Percentiles rank a stretch among this genome's conserved stretches.
These are phyloP conservation scores for Bombus balteatus DNA, from an alignment of 1,140 invertebrate genomes.

Conservation along the genomic window DNA sequence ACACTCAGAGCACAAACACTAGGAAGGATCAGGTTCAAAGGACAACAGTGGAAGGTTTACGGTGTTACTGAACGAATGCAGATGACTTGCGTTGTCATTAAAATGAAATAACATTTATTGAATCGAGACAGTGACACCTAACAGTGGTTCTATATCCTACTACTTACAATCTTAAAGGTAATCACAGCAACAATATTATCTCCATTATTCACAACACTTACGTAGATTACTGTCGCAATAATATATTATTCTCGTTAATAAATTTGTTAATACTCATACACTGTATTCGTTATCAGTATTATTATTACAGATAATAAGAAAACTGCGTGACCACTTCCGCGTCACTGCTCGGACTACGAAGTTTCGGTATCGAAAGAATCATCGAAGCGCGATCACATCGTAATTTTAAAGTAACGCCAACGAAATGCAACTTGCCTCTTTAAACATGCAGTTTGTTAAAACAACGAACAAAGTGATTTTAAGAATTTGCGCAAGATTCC, in stretches of 20 bases:
- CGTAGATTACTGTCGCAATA: slow-evolving; percentile 82
- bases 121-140: slow-evolving; percentile 82
- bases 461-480: background rate
- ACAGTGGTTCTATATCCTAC: slow-evolving; percentile 82
- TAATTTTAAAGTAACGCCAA: background rate
- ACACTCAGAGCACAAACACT: background rate
- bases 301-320: slow-evolving; percentile 79
- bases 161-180: slow-evolving; percentile 84
- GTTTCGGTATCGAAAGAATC: too few species aligned
- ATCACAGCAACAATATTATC: slow-evolving; percentile 84
- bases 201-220: slow-evolving; percentile 84
- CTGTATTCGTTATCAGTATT: slow-evolving; percentile 78
- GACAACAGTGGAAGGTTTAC: background rate
- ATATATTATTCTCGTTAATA: slow-evolving; percentile 80
- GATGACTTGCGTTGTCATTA: slow-evolving; percentile 71
- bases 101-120: slow-evolving; percentile 84
- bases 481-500: background rate
- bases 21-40: background rate
- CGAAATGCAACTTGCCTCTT: background rate
- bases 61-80: background rate
- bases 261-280: slow-evolving; percentile 82
- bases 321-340: slow-evolving; percentile 65
- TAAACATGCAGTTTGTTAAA: background rate
- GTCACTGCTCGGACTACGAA: slow-evolving; percentile 18
- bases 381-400: background rate